Base-by-base conservation (phyloP, 2,888 invertebrate genomes). In the Callimorpha dominula region DNA sequence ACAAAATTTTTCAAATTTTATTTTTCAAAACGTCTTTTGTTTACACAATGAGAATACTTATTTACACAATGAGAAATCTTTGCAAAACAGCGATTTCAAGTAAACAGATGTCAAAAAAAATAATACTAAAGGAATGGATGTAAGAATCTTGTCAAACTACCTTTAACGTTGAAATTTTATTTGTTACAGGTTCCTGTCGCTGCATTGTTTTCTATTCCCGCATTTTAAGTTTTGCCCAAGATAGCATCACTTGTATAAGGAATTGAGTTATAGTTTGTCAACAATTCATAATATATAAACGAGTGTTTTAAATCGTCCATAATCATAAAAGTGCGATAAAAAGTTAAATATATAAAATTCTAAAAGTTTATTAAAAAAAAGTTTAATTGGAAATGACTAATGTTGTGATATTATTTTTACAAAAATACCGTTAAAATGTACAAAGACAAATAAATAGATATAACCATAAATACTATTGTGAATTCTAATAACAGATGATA, bases 171-270 rank as follows among this genome's bases (percentile, higher is more conserved):
- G 17, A 42, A 64, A 64, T 31, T 57, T 0, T 43, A 60, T 12
- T 94, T 94, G 91, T 96, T 97, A 71, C 97, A 98, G 98, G 93
- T 98, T 99, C 94, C 97, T 98, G 87, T 98, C 98, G 77, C 96
- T 99, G 84, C 99, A 99, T 93, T 99, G 99, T 94, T 97, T 97
- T 92, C 96, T 99, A 83, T 98, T 98, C 93, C 98, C 98, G 70
- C 97, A 98, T 92, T 97, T 97, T 91, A 97, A 97, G 88, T 97
- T 97, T 93, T 99, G 99, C 90, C 98, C 98, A 80, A 96, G 96
- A 95, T 97, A 96, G 94, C 90, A 82, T 72, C 46, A 50, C 20
- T 57, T 20, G 42, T 31, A 46, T 6, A 68, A 66, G 40, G 1
- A 66, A 15, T 20, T 42, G 14, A 64, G 43, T 31, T 62, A 60